phyloP scores from a whole-genome alignment of 2,797 vertebrate species.

The Rallus crepitans region DNA sequence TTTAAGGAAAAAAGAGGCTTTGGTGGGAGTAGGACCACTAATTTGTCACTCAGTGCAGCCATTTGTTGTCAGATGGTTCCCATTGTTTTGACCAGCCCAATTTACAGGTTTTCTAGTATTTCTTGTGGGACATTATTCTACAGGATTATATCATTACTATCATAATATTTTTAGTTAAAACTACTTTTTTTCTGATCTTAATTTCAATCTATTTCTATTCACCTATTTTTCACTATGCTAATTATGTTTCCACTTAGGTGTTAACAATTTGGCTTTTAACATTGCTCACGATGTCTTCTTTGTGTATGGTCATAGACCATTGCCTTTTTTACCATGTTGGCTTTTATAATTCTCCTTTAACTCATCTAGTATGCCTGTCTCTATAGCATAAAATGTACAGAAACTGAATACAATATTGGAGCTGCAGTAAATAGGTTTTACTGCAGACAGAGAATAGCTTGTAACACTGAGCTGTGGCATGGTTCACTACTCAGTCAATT shows the following conservation, averaged over 20 bases:
- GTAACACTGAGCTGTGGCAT: not conserved
- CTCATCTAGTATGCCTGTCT: not conserved
- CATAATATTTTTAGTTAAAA: not conserved
- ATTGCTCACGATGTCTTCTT: not conserved
- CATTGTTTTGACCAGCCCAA: not conserved
- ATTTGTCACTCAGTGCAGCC: not conserved
- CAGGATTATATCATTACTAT: not conserved
- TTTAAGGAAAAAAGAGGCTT: not conserved
- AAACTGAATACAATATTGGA: not conserved
- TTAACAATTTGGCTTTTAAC: not conserved
- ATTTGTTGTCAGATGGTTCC: not conserved
- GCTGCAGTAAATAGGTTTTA: not conserved
- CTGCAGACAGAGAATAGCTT: not conserved
- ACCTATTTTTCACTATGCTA: not conserved
- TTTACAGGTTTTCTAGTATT: not conserved
- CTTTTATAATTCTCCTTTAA: not conserved
- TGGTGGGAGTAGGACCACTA: not conserved
- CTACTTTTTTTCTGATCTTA: not conserved
- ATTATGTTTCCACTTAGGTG: not conserved
- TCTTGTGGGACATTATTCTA: not conserved
- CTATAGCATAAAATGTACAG: not conserved
- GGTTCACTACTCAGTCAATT: not conserved
- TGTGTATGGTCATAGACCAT: not conserved
- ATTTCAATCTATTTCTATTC: not conserved
- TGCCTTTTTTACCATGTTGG: not conserved